Conservation (phyloP, 2,888 invertebrate genomes). For the Carpatolechia fugitivella region DNA sequence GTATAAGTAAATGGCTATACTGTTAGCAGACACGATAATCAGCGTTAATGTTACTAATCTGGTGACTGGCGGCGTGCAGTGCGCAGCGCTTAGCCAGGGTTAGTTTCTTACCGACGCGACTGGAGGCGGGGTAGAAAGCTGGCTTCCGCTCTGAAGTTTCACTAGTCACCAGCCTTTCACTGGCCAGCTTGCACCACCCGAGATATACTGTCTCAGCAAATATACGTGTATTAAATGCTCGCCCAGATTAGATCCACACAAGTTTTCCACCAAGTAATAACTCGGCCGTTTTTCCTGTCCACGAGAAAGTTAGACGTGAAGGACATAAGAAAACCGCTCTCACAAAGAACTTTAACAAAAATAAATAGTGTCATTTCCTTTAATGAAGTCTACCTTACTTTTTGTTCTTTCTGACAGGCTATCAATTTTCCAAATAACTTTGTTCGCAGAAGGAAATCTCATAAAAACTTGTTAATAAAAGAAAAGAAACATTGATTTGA, state of each 20-base stretch:
- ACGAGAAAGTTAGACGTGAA: conserved; percentile 2
- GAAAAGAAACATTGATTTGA: background rate
- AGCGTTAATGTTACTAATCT: conserved; percentile 1
- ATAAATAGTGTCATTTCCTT: background rate
- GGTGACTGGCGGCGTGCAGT: too few species aligned
- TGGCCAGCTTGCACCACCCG: conserved; percentile 34
- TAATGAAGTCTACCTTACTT: background rate
- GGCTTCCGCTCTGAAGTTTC: conserved; percentile 74
- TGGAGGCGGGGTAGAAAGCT: conserved; percentile 73
- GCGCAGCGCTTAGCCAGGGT: conserved; percentile 47
- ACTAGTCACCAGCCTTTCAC: conserved; percentile 66
- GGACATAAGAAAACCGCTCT: background rate
- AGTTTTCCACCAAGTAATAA: conserved; percentile 9
- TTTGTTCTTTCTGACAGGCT: background rate
- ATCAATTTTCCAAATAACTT: conserved; percentile 3
- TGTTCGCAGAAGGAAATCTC: background rate
- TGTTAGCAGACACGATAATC: background rate
- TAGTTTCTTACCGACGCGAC: conserved; percentile 49
- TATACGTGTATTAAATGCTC: conserved; percentile 49
- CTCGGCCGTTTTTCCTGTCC: conserved; percentile 3
- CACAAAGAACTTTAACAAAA: background rate
- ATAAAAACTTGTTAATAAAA: conserved; percentile 3
- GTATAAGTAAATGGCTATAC: background rate
- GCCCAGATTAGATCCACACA: conserved; percentile 37
- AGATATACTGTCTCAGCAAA: conserved; percentile 44